Base-by-base conservation (phyloP, 2,113 vertebrate genomes). In the Semnornis frantzii region DNA sequence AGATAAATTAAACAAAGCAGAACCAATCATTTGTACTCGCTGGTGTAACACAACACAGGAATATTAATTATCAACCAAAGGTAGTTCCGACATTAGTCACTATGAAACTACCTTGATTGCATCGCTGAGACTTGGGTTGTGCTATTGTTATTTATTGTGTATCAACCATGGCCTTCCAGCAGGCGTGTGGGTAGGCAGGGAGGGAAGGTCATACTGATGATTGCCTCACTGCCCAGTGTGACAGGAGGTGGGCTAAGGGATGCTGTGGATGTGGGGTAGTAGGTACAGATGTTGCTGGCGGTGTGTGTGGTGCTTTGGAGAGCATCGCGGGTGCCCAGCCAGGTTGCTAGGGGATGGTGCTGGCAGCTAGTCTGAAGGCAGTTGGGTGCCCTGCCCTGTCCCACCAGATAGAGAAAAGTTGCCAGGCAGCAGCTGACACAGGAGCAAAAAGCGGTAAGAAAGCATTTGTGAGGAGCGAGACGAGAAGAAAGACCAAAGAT, bases 1-100 rank as follows among this genome's bases (percentile, higher is more conserved):
- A 97, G 94, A 97, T 96, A 97, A 98, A 98, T 98, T 95, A 97
- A 96, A 95, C 95, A 97, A 97, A 96, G 93, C 95, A 97, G 82
- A 97, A 95, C 93, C 91, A 97, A 97, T 98, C 96, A 97, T 97
- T 97, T 75, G 94, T 96, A 83, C 95, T 97, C 65, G 31, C 94
- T 39, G n/a, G 64, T 92, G 21, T 87, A 95, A 95, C 94, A 93
- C 94, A 97, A 96, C 92, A 91, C 15, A 84, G 10, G 79, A 96
- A 97, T 98, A 95, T 97, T 97, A 97, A 97, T 94, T 96, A 91
- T 79, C 71, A 89, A 39, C 64, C 74, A 89, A 64, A 93, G 64
- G 82, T 96, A 96, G 93, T 96, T 78, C 85, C 93, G 89, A 55
- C 86, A 28, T 95, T 84, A 83, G 57, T 89, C 79, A 6, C 85